Percentiles rank a stretch among this genome's conserved stretches.
These are phyloP conservation scores for Crocodylus rhombifer DNA, from an alignment of 2,797 vertebrate species.

Conservation along the genomic window DNA sequence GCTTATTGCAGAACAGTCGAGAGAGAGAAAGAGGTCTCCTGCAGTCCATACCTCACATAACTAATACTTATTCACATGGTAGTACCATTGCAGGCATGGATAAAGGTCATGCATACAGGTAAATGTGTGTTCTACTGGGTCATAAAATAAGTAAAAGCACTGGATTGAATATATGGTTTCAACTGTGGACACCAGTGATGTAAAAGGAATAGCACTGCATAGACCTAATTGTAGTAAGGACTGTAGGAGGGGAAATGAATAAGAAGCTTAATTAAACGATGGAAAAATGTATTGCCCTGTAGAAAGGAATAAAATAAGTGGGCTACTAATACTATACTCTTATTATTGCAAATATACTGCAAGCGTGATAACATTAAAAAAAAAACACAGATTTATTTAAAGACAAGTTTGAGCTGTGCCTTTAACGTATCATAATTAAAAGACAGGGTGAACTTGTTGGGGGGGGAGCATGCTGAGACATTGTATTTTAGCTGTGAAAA, in stretches of 20 bases:
- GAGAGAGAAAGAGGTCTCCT: neutral
- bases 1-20: neutral
- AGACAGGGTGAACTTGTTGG: conserved; percentile 42
- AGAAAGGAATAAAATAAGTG: neutral
- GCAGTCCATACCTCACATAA: neutral
- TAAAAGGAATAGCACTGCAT: too few relatives aligned
- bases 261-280: accelerated
- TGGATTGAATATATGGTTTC: neutral
- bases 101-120: accelerated
- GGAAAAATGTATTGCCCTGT: neutral
- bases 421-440: conserved; percentile 75
- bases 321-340: neutral
- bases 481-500: conserved; percentile 76
- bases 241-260: neutral
- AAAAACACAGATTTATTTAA: neutral
- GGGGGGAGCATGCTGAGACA: conserved; percentile 50
- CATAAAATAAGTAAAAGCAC: neutral
- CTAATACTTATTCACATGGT: neutral
- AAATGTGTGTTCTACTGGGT: neutral
- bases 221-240: neutral
- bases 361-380: neutral
- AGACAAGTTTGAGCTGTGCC: conserved; percentile 9
- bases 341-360: neutral
- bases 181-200: neutral
- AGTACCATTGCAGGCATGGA: neutral